phyloP scores from a whole-genome alignment of 2,797 vertebrate genomes.

The Pampus argenteus region DNA sequence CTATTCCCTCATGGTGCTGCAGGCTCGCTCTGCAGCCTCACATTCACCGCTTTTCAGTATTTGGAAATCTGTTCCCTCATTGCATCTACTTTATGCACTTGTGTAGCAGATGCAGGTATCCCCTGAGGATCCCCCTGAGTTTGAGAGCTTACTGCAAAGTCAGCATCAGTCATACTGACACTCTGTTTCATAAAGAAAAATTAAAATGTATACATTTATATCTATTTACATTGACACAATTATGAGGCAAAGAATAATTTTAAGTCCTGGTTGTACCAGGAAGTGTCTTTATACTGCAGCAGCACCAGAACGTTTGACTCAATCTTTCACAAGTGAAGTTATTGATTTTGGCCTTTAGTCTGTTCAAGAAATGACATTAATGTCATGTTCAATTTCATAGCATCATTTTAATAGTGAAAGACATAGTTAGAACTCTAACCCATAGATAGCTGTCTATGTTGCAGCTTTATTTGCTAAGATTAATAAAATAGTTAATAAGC shows the following conservation, averaged over 20 bases:
- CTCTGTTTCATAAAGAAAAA: constrained; percentile 5
- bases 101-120: background rate
- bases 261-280: background rate
- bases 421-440: background rate
- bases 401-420: background rate
- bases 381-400: background rate
- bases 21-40: constrained; percentile 16
- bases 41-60: constrained; percentile 17
- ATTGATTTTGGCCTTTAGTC: background rate
- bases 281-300: background rate
- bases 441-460: background rate
- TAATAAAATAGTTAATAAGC: background rate
- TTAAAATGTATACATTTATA: constrained; percentile 11
- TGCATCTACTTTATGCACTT: background rate
- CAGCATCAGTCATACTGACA: constrained; percentile 5
- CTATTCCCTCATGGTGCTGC: constrained; percentile 21
- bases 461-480: background rate
- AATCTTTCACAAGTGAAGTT: background rate
- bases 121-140: constrained; percentile 12
- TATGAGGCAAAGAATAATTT: background rate
- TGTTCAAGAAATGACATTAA: background rate
- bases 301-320: background rate
- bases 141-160: constrained; percentile 10
- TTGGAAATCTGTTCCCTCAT: constrained; percentile 21
- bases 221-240: background rate